These are phyloP conservation scores for Morinoia aosen DNA, from an alignment of 2,888 invertebrate species.

Conservation along the genomic window DNA sequence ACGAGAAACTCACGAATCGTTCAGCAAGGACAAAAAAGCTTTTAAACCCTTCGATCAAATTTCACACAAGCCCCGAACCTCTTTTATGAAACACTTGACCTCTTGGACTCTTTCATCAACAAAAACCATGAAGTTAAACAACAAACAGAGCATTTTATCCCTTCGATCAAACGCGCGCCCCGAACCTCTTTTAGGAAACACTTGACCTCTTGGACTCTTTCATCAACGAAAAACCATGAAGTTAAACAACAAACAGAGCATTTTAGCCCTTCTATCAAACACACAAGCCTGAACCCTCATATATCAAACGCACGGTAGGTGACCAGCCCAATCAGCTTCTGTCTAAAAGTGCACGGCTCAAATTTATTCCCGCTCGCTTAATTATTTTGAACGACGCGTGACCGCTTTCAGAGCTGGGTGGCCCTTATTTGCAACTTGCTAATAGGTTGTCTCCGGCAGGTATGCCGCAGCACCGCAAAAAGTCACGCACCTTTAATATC, in stretches of 20 bases:
- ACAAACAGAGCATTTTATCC: too few relatives aligned
- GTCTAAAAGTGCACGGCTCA: too few relatives aligned
- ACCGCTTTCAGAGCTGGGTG: not conserved
- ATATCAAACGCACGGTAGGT: not conserved
- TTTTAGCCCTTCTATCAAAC: not conserved
- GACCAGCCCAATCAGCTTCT: not conserved
- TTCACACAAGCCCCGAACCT: not conserved
- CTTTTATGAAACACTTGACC: not conserved
- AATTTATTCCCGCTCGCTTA: not conserved
- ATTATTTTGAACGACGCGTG: not conserved
- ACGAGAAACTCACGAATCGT: too few relatives aligned
- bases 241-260: too few relatives aligned
- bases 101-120: not conserved
- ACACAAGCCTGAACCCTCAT: not conserved
- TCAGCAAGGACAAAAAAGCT: not conserved
- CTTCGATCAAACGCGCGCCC: too few relatives aligned
- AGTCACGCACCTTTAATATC: not conserved
- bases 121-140: not conserved
- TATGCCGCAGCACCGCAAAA: not conserved
- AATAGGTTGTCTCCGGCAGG: constrained; percentile 43
- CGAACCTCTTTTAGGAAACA: too few relatives aligned
- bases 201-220: too few relatives aligned
- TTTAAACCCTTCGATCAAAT: not conserved
- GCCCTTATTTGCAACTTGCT: not conserved
- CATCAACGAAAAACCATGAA: too few relatives aligned